Base-by-base conservation (phyloP, 2,797 vertebrate species). In the Acrossocheilus wenchowensis region DNA sequence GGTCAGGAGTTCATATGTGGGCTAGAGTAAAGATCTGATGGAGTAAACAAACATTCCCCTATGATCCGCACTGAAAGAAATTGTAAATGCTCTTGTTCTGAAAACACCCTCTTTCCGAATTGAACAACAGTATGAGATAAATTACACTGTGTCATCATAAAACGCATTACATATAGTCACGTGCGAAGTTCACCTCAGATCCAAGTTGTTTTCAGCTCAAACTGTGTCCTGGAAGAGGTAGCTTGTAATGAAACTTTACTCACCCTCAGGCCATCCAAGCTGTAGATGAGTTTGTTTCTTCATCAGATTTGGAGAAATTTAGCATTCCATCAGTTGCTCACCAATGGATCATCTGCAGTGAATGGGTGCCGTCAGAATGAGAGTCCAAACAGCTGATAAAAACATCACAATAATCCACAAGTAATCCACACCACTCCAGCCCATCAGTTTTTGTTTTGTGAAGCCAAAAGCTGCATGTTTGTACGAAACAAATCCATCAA, bases 1-100 rank as follows among this genome's bases (percentile, higher is more conserved):
- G 83, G 62, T 64, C 60, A 50, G 15, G 48, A 84, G 74, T 84
- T 84, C 45, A 54, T 54, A 30, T 84, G 43, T 41, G 45, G 62
- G 30, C n/a, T 48, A 34, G 43, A 81, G 78, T 48, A 74, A 74
- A 83, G 71, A 45, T 74, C 41, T 74, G 69, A 83, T 45, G 54
- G 26, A 39, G 82, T 36, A 83, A 83, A 73, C 71, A 82, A 82
- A 82, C 50, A 41, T 57, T 72, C 66, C 26, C 52, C 2, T 52
- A 54, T 82, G 50, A 82, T 54, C 23, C 9, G 0, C 48, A 43
- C 64, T 9, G 30, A 82, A 66, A 48, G 39, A 34, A 80, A 66
- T 19, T 39, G 41, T 48, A 81, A 48, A 23, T 12, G 34, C 6
- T 3, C 41, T 17, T 17, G 2, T 34, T 48, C 78, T 66, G 78